Percentiles rank a stretch among this genome's conserved stretches.
Evolutionary conservation across 2,888 invertebrate genomes (phyloP).

Genomic region (Resseliella maxima): DNA sequence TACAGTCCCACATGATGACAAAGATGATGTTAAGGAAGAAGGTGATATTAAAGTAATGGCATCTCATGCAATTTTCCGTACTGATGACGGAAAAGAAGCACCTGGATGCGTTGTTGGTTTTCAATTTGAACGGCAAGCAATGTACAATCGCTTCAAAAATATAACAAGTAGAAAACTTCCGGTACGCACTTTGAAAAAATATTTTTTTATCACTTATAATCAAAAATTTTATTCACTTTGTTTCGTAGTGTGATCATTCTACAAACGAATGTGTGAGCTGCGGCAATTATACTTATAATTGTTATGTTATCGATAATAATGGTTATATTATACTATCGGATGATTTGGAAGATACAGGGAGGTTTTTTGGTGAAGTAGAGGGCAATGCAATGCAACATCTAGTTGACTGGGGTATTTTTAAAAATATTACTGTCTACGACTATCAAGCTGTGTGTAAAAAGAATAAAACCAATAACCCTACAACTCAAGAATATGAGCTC

Average conservation of each 20-base stretch:
- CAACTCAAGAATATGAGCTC: neutral
- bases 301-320: constrained; percentile 91
- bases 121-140: constrained; percentile 79
- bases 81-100: constrained; percentile 79
- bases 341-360: constrained; percentile 76
- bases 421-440: constrained; percentile 82
- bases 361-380: constrained; percentile 87
- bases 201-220: neutral
- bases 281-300: constrained; percentile 75
- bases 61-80: constrained; percentile 85
- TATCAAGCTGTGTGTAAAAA: constrained; percentile 83
- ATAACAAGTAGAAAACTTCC: constrained; percentile 72
- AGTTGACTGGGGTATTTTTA: constrained; percentile 77
- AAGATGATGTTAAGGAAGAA: constrained; percentile 63
- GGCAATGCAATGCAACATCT: constrained; percentile 79
- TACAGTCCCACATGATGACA: constrained; percentile 75
- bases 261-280: constrained; percentile 73
- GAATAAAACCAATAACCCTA: neutral
- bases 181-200: constrained; percentile 62
- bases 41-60: constrained; percentile 79
- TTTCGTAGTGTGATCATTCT: constrained; percentile 67
- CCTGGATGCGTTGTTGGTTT: constrained; percentile 91
- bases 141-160: constrained; percentile 77
- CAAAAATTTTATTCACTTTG: neutral
- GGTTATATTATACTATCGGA: constrained; percentile 83